Base-by-base conservation (phyloP, 2,888 invertebrate species). In the Vanessa cardui region DNA sequence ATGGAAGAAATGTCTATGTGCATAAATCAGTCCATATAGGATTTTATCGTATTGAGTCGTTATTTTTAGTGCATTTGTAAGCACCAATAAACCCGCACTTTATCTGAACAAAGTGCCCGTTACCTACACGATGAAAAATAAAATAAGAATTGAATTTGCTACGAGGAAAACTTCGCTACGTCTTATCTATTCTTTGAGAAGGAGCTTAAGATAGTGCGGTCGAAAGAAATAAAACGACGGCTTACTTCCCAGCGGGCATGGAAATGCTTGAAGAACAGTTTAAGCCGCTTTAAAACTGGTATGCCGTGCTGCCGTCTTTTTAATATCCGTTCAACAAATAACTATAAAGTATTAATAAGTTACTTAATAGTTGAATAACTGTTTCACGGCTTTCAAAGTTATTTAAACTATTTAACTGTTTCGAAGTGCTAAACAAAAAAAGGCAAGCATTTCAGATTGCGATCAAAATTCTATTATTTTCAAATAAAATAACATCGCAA, bases 401-500 rank as follows among this genome's bases (percentile, higher is more conserved):
- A 18, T 18, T 49, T 7, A 39, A 39, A 39, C 12, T 39, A 39
- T 12, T 9, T 39, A 39, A 39, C 39, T 39, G 39, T 39, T 39
- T 49, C 21, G 39, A 26, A 56, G 49, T 67, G 60, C 64, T 26
- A 64, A 64, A 58, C 69, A 65, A 70, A 71, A 20, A 54, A 71
- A 68, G 68, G 59, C 49, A 56, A 63, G 60, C 64, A 56, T 66
- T 68, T 65, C 50, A 70, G 72, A 68, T 67, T 73, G 70, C 74
- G 73, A 72, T 72, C 62, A 74, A 62, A 59, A 74, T 65, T 74
- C 72, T 73, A 74, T 63, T 72, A 69, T 67, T 47, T 65, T 64
- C 70, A 74, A 76, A 77, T 76, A 77, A 77, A 77, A 68, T 75
- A 71, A 72, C 72, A 79, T 80, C 76, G 80, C 77, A 82, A 84